A percentile compares a stretch with the other conserved stretches of the same genome.
These are phyloP conservation scores for human DNA, from an alignment of 2,113 vertebrate species.

Conservation along the genomic window DNA sequence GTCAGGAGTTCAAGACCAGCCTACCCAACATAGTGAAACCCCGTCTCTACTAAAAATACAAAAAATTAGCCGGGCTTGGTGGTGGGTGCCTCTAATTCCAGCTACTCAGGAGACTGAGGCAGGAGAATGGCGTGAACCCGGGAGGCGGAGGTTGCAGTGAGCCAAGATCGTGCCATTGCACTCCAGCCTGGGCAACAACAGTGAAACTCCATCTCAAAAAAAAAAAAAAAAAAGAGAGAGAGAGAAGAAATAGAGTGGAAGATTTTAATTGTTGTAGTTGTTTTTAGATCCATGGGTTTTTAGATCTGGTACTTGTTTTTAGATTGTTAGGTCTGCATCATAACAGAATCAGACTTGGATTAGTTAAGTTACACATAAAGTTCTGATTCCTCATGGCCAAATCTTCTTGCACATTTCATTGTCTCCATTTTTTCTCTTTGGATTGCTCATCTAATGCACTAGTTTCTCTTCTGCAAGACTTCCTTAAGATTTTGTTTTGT, in stretches of 20 bases:
- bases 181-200: no score
- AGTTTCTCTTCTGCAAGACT: neutral
- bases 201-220: no score
- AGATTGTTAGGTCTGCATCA: neutral
- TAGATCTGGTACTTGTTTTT: neutral
- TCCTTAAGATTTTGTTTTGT: slow-evolving; percentile 47
- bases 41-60: no score
- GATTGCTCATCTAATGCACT: neutral
- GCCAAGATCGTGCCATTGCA: no score
- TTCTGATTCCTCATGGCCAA: neutral
- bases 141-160: no score
- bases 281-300: neutral
- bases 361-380: neutral
- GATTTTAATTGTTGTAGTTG: neutral
- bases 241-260: neutral
- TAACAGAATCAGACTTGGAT: neutral
- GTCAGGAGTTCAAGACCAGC: no score
- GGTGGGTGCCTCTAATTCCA: no score
- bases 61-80: no score
- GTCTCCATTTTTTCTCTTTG: neutral
- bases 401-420: slow-evolving; percentile 9
- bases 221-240: no score
- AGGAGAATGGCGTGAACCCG: no score
- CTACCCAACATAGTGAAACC: no score
- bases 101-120: no score